phyloP scores from a whole-genome alignment of 2,888 invertebrate genomes.

The Orthosia cruda region DNA sequence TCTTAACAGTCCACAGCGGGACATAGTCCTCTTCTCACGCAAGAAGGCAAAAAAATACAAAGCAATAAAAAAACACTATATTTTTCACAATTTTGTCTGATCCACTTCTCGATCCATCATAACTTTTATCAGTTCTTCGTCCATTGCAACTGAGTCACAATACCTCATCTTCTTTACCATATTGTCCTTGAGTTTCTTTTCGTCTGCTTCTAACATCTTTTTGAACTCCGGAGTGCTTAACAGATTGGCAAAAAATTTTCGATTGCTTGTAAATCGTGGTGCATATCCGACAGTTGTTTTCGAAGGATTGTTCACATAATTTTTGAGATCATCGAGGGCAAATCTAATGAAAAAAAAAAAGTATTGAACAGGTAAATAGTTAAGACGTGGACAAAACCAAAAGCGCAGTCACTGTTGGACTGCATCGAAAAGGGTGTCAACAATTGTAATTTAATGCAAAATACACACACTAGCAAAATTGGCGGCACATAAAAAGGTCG shows the following conservation, averaged over 20 bases:
- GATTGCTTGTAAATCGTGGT: constrained; percentile 82
- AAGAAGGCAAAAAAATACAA: neutral
- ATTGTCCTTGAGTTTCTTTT: constrained; percentile 72
- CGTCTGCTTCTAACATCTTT: constrained; percentile 80
- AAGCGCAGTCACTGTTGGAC: neutral
- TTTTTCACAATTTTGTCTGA: constrained; percentile 72
- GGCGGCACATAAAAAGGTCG: too few species aligned
- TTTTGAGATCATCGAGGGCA: constrained; percentile 77
- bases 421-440: neutral
- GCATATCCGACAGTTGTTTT: constrained; percentile 85
- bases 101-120: constrained; percentile 83
- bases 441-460: too few species aligned
- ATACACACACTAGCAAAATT: too few species aligned
- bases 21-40: neutral
- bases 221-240: constrained; percentile 79
- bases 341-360: constrained; percentile 73
- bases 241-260: constrained; percentile 86
- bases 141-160: constrained; percentile 81
- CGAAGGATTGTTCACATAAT: constrained; percentile 80
- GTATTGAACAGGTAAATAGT: neutral
- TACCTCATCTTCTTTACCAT: constrained; percentile 80
- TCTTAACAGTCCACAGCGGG: neutral
- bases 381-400: neutral
- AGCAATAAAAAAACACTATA: neutral
- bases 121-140: constrained; percentile 74